Evolutionary conservation across 1,140 invertebrate species (phyloP).

Genomic region (Drosophila bocqueti): DNA sequence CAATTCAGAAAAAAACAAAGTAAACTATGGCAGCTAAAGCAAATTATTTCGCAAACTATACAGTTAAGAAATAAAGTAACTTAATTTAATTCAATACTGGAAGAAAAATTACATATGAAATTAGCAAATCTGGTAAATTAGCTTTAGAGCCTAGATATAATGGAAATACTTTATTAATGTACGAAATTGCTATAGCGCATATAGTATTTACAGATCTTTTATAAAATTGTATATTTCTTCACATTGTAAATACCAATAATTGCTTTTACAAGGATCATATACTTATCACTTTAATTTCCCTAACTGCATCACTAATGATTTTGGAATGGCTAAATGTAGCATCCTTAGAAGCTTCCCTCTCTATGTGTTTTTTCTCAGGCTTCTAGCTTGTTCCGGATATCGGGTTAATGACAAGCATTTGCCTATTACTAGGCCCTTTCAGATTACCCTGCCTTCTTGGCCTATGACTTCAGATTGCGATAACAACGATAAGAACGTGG

Average conservation of each 20-base stretch:
- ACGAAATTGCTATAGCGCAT: no score
- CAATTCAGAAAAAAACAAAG: conserved; percentile 1
- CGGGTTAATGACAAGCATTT: conserved; percentile 40
- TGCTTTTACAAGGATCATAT: background rate
- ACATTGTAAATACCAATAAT: background rate
- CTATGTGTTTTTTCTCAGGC: conserved; percentile 2
- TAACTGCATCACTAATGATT: background rate
- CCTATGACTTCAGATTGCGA: conserved; percentile 15
- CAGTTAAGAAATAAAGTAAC: background rate
- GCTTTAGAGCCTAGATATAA: no score
- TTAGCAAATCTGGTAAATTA: no score
- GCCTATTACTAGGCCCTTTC: conserved; percentile 30
- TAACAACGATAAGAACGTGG: background rate
- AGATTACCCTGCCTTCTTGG: conserved; percentile 22
- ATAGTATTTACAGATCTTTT: no score
- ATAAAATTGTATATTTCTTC: background rate
- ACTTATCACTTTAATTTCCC: background rate
- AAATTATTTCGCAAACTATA: background rate
- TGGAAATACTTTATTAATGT: no score
- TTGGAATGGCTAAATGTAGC: background rate
- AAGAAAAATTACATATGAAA: no score
- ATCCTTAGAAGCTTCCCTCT: background rate
- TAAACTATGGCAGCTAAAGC: background rate
- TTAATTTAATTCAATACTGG: no score
- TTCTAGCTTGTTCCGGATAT: conserved; percentile 16